phyloP scores from a whole-genome alignment of 1,140 invertebrate species.

The Drosophila pseudoobscura region DNA sequence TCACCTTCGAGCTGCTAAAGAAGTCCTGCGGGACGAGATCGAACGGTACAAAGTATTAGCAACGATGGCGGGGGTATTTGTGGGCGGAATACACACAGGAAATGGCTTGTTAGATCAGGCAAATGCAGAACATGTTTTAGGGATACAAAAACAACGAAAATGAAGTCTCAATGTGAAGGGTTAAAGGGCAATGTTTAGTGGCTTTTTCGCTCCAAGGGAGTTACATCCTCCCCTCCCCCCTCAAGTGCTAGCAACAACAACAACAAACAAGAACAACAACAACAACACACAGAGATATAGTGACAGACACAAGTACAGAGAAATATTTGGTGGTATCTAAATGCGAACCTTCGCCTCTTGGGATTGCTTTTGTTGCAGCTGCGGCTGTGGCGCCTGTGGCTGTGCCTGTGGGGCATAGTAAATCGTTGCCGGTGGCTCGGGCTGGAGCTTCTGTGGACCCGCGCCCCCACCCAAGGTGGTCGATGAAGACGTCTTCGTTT shows the following conservation, averaged over 20 bases:
- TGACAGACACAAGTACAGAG: constrained; percentile 32
- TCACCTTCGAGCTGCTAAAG: constrained; percentile 65
- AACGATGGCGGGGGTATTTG: neutral
- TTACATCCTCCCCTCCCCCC: constrained; percentile 16
- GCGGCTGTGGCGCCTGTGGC: constrained; percentile 15
- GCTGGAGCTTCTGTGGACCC: constrained; percentile 26
- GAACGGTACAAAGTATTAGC: neutral
- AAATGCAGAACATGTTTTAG: constrained; percentile 29
- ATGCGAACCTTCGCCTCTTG: constrained; percentile 82
- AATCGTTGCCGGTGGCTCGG: constrained; percentile 57
- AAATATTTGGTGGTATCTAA: constrained; percentile 16
- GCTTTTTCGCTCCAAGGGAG: constrained; percentile 14
- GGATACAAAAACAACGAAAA: constrained; percentile 17
- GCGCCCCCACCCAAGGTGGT: neutral
- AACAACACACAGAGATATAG: constrained; percentile 59
- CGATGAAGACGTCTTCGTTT: constrained; percentile 56
- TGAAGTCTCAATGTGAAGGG: neutral
- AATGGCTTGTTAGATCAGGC: constrained; percentile 37
- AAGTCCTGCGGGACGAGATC: constrained; percentile 50
- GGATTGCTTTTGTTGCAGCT: constrained; percentile 43
- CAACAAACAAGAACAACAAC: constrained; percentile 42
- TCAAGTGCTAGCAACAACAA: constrained; percentile 60
- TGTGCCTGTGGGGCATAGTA: constrained; percentile 46
- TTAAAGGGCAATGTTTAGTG: no score
- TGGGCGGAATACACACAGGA: neutral